A percentile compares a stretch with the other conserved stretches of the same genome.
These are phyloP conservation scores for Rhingia rostrata DNA, from an alignment of 2,888 invertebrate genomes.

Conservation along the genomic window DNA sequence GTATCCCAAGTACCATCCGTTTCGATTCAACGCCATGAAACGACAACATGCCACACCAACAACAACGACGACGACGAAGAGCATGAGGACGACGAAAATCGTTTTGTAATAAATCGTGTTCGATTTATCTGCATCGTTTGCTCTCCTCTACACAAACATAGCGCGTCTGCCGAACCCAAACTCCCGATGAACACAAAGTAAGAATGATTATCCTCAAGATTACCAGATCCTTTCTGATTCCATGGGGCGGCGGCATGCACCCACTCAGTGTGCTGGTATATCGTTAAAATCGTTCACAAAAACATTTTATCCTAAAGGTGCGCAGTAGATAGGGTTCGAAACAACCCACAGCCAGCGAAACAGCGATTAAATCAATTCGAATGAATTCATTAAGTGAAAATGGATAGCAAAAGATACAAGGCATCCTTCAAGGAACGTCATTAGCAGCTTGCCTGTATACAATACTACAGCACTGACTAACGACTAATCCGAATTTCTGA, in stretches of 20 bases:
- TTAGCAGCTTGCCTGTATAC: conserved; percentile 36
- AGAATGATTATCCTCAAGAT: conserved; percentile 71
- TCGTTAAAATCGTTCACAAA: conserved; percentile 49
- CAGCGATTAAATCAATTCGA: conserved; percentile 69
- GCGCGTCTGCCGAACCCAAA: background rate
- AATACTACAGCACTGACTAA: background rate
- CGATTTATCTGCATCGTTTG: conserved; percentile 67
- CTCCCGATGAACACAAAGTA: conserved; percentile 56
- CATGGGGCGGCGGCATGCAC: background rate
- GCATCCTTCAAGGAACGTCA: conserved; percentile 28
- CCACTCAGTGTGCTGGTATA: conserved; percentile 2
- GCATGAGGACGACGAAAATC: conserved; percentile 44
- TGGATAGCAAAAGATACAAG: conserved; percentile 50
- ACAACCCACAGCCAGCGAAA: background rate
- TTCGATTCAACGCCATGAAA: conserved; percentile 62
- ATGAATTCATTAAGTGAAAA: conserved; percentile 68
- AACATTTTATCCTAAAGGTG: conserved; percentile 15
- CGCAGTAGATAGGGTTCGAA: no score
- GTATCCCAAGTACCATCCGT: conserved; percentile 60
- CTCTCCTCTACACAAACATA: background rate
- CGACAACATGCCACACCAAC: conserved; percentile 2
- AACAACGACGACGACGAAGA: conserved; percentile 4
- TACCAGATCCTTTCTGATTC: conserved; percentile 59
- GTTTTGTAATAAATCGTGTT: conserved; percentile 69
- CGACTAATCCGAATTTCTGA: conserved; percentile 6